Evolutionary conservation across 2,888 invertebrate species (phyloP).

Genomic region (Parascotia fuliginaria): DNA sequence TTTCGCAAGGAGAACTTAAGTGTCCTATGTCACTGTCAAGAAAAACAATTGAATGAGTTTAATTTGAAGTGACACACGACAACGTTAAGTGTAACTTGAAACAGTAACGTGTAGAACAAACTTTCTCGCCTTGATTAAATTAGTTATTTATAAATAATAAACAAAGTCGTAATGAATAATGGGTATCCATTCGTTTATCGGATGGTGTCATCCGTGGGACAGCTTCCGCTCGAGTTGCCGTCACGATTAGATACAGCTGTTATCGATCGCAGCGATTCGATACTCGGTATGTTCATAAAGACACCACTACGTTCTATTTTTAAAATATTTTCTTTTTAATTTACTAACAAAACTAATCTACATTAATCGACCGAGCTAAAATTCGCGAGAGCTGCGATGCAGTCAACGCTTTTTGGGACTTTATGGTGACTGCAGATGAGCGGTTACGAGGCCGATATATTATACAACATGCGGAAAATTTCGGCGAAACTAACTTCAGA

Average conservation of each 20-base stretch:
- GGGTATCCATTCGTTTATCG: constrained; percentile 36
- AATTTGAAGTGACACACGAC: background rate
- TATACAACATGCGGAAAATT: too few species aligned
- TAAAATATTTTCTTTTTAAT: background rate
- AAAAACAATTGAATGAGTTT: background rate
- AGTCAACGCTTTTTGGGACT: too few species aligned
- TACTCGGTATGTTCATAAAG: constrained; percentile 24
- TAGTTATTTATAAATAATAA: constrained; percentile 1
- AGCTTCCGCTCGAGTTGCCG: constrained; percentile 56
- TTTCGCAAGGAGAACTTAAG: background rate
- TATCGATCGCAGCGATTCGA: constrained; percentile 34
- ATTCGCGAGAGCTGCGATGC: too few species aligned
- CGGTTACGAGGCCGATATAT: too few species aligned
- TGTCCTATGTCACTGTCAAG: background rate
- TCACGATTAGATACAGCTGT: constrained; percentile 53
- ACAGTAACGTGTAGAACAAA: background rate
- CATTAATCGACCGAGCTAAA: too few species aligned
- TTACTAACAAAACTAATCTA: too few species aligned
- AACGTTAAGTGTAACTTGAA: constrained; percentile 21
- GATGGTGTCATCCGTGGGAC: constrained; percentile 43
- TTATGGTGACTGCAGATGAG: too few species aligned
- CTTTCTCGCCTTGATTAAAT: constrained; percentile 22
- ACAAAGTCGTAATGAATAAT: constrained; percentile 18
- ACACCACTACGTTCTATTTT: background rate
- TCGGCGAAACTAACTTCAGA: too few species aligned